Evolutionary conservation across 2,797 vertebrate species (phyloP), one percentile per base, ranked within the genome.

Genomic region (Enteromius mattozi): DNA sequence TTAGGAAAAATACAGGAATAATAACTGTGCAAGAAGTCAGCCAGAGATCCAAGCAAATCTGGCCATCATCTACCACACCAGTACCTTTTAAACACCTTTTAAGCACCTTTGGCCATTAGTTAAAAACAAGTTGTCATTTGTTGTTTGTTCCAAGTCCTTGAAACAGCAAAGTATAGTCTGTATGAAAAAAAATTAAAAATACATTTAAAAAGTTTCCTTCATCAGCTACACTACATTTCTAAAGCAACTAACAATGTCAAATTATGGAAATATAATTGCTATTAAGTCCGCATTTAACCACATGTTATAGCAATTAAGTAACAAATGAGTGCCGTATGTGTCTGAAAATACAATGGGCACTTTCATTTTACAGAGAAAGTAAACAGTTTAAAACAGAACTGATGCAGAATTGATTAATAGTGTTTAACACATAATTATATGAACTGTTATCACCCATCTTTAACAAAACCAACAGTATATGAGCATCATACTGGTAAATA

Each of bases 221-320:
- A 21, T n/a, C 14, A 63, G 37, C 56, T 30, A 16, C 56, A 63
- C 3, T 63, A 8, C 19, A 45, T 17, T 45, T 45, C 37, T 17
- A 63, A 78, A 45, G 37, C 27, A 66, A 27, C 77, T 8, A 47
- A 65, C 61, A 79, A 47, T 63, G 77, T 21, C 24, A 65, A 79
- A 65, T 79, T 9, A 65, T n/a, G 16, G 40, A 40, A 19, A 61
- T 78, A 63, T 42, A 63, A 66, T 79, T 66, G 77, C 37, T 66
- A 79, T 79, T 65, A 66, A 33, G 24, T 66, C 77, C 10, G 6
- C 24, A 66, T 66, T 78, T n/a, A 79, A 47, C 59, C 27, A 76
- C 74, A 47, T 47, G n/a, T 63, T 65, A 13, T 9, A 66, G 14
- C 42, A 79, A 79, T 66, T 65, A 45, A 47, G 37, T 2, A 79